These are phyloP conservation scores for Triplophysa bombifrons DNA, from an alignment of 2,797 vertebrate genomes.

Conservation along the genomic window DNA sequence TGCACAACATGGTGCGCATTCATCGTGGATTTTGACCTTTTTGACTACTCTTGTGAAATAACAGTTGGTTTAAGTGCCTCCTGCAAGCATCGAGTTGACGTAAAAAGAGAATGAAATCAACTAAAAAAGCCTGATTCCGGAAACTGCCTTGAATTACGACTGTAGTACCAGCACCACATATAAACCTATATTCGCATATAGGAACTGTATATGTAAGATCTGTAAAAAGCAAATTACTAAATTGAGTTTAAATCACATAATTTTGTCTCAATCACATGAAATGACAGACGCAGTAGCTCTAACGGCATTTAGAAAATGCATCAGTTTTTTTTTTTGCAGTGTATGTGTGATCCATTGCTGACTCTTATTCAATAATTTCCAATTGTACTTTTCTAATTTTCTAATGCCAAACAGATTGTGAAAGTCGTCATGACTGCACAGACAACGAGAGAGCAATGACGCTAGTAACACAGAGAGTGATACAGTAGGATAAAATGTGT, in stretches of 20 bases:
- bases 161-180: background rate
- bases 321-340: background rate
- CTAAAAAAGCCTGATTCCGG: background rate
- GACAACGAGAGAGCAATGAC: conserved; percentile 52
- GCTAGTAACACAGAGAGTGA: conserved; percentile 44
- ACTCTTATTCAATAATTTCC: background rate
- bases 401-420: conserved; percentile 46
- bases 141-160: background rate
- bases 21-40: background rate
- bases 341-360: conserved; percentile 10
- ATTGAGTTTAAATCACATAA: background rate
- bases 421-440: conserved; percentile 53
- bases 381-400: background rate
- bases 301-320: background rate
- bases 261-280: background rate
- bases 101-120: background rate
- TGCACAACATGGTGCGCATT: background rate
- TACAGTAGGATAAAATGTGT: background rate
- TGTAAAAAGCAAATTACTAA: background rate
- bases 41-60: background rate
- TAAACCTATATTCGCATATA: background rate
- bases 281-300: background rate
- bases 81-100: background rate
- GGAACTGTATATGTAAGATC: background rate
- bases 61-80: background rate